Evolutionary conservation across 2,888 invertebrate species (phyloP), one percentile per base, ranked within the genome.

Genomic region (Drosophila hawaiiensis): DNA sequence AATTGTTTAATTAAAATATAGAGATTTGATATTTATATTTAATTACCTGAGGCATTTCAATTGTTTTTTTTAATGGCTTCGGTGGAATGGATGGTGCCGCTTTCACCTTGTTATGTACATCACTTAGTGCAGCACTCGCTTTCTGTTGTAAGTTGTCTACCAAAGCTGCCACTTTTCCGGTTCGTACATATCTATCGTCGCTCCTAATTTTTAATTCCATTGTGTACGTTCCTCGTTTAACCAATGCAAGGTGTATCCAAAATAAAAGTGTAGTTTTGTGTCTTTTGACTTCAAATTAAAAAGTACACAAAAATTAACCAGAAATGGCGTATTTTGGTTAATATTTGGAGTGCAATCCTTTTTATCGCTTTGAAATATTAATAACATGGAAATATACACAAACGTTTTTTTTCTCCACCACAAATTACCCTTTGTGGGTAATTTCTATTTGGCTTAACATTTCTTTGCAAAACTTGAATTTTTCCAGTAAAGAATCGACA

Each of bases 51-150:
- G 95, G 90, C 94, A 94, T 53, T 58, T 85, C 82, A 43, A 43
- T 58, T 16, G 68, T 29, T 94, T 94, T 91, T 95, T 96, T 92
- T 95, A 96, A 90, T 92, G 97, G 97, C 92, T 97, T 97, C 14
- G 97, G 97, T 54, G 97, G 97, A 68, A 97, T 97, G 64, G 96
- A 96, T 76, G 97, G 97, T 77, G 96, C 97, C 75, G 96, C 94
- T 93, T 96, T 97, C 82, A 94, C 73, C 5, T 16, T 59, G 1
- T 92, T 93, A 29, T 91, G 94, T 93, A 29, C 92, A 82, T 91
- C 35, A 49, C 35, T 53, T 25, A 55, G 60, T 28, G 52, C 60
- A 28, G 39, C 33, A 14, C 25, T 39, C 2, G 60, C 49, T 54
- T 73, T 76, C 10, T 83, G 73, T 16, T 82, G 74, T 22, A 83